Conservation (phyloP, 2,888 invertebrate genomes). For the Hartigia nigra region DNA sequence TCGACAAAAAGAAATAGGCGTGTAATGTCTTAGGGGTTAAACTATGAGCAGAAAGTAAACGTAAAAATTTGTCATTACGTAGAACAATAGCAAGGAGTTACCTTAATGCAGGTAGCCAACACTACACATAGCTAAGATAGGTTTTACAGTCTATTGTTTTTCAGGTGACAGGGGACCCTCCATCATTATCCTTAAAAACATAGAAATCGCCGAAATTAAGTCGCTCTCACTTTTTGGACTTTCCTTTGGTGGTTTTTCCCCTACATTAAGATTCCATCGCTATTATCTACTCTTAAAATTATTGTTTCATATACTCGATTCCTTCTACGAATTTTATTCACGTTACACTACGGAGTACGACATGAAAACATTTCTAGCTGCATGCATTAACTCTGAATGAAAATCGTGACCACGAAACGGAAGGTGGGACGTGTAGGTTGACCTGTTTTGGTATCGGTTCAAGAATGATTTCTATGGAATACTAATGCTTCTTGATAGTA, state of each 20-base stretch:
- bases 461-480: slow-evolving; percentile 1
- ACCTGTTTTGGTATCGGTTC: slow-evolving; percentile 1
- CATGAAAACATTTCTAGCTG: background rate
- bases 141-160: background rate
- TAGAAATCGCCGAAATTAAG: background rate
- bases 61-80: background rate
- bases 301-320: background rate
- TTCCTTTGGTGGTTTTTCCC: background rate
- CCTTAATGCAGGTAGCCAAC: background rate
- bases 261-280: background rate
- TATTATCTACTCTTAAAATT: background rate
- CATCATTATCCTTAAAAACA: background rate
- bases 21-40: background rate
- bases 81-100: background rate
- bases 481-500: background rate
- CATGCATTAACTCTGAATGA: background rate
- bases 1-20: background rate
- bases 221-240: background rate
- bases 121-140: background rate
- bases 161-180: background rate
- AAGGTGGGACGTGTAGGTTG: background rate
- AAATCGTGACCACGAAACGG: background rate
- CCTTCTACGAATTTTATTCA: background rate
- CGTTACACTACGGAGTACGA: background rate
- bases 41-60: background rate